Evolutionary conservation across 2,888 invertebrate genomes (phyloP).

Genomic region (Coleophora deauratella): DNA sequence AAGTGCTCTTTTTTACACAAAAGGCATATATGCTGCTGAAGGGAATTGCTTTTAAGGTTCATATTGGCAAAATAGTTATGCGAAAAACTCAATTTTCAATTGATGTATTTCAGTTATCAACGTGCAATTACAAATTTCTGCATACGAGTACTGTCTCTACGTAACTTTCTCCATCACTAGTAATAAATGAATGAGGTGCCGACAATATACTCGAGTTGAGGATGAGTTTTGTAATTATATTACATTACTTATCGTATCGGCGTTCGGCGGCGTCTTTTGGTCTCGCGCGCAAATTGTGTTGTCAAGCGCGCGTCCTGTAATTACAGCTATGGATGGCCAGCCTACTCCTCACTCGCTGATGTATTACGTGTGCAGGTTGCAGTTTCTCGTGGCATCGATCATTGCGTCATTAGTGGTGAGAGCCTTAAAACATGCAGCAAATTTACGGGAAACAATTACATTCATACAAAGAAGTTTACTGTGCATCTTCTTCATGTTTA

Average conservation of each 20-base stretch:
- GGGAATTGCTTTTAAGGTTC: too few relatives aligned
- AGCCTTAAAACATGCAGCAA: constrained; percentile 21
- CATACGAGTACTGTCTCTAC: too few relatives aligned
- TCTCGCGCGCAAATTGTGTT: constrained; percentile 27
- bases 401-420: constrained; percentile 34
- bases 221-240: constrained; percentile 27
- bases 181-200: constrained; percentile 6
- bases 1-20: too few relatives aligned
- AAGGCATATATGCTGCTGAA: too few relatives aligned
- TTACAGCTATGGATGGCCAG: constrained; percentile 27
- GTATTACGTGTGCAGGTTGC: constrained; percentile 33
- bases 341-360: constrained; percentile 20
- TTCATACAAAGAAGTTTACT: background rate
- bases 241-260: background rate
- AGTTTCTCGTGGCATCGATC: constrained; percentile 25
- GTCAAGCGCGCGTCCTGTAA: constrained; percentile 29
- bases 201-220: constrained; percentile 3
- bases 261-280: constrained; percentile 3
- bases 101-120: too few relatives aligned
- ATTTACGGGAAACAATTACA: constrained; percentile 33
- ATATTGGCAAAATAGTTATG: too few relatives aligned
- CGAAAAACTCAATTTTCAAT: too few relatives aligned
- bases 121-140: too few relatives aligned
- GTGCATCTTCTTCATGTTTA: background rate
- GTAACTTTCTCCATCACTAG: too few relatives aligned